Evolutionary conservation across 2,888 invertebrate species (phyloP).

Genomic region (Stramonita haemastoma): DNA sequence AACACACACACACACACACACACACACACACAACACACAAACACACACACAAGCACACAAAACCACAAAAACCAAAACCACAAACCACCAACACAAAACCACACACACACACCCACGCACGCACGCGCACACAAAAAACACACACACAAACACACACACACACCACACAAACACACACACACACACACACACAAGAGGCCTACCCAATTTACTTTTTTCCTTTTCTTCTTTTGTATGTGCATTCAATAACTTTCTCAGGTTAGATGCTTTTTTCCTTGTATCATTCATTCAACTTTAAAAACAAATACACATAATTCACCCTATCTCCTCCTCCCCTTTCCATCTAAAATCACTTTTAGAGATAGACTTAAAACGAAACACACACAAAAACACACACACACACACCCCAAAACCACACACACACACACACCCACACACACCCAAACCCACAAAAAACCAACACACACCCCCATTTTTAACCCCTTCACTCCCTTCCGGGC

Average conservation of each 20-base stretch:
- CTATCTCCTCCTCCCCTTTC: background rate
- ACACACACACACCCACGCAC: background rate
- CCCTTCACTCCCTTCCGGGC: too few species aligned
- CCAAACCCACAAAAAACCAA: background rate
- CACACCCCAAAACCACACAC: too few species aligned
- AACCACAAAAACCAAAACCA: background rate
- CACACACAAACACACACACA: background rate
- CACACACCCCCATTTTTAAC: background rate
- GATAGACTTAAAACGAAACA: too few species aligned
- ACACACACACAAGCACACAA: background rate
- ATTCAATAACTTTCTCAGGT: too few species aligned
- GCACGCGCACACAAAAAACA: background rate
- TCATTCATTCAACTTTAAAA: too few species aligned
- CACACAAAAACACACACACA: too few species aligned
- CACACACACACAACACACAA: constrained; percentile 7
- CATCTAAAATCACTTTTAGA: too few species aligned
- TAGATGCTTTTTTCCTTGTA: too few species aligned
- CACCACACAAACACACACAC: background rate
- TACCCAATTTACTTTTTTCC: too few species aligned
- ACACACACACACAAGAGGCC: background rate
- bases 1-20: background rate
- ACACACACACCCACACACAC: constrained; percentile 1
- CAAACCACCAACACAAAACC: background rate
- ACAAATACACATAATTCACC: too few species aligned
- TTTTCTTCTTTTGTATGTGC: too few species aligned